Conservation (phyloP, 2,888 invertebrate genomes). For the Chrysopilus asiliformis region DNA sequence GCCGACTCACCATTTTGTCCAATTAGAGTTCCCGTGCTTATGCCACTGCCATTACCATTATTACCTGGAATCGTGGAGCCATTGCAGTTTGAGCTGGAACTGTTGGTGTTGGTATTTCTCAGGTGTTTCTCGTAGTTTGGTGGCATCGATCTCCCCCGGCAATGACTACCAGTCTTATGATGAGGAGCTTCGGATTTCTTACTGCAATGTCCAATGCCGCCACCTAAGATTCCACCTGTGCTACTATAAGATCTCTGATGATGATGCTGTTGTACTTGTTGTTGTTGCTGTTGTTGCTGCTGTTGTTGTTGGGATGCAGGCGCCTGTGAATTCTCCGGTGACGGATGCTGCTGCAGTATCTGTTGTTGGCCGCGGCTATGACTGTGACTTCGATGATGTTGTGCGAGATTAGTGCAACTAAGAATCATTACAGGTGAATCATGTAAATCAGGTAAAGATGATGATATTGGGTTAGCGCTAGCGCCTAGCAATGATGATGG, state of each 20-base stretch:
- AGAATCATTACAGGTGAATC: conserved; percentile 35
- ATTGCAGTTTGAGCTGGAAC: conserved; percentile 14
- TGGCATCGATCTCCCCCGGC: neutral
- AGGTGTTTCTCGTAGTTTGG: conserved; percentile 23
- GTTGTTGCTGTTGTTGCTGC: conserved; percentile 12
- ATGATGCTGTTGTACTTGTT: conserved; percentile 2
- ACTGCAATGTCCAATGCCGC: neutral
- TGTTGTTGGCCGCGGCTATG: conserved; percentile 17
- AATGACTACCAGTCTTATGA: neutral
- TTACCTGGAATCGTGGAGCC: too few relatives aligned
- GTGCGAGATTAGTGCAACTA: conserved; percentile 30
- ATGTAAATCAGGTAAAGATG: conserved; percentile 33
- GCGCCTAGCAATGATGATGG: conserved; percentile 2
- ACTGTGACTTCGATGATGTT: too few relatives aligned
- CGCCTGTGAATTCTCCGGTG: neutral
- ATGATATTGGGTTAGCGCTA: conserved; percentile 23
- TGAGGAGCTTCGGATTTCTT: neutral
- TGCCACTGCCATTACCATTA: conserved; percentile 4
- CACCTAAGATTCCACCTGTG: conserved; percentile 7
- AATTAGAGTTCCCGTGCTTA: conserved; percentile 15
- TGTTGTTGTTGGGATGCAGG: conserved; percentile 17
- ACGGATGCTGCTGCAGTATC: conserved; percentile 15
- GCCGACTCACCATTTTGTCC: conserved; percentile 20
- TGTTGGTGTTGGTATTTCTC: conserved; percentile 22
- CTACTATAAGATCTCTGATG: neutral